Base-by-base conservation (phyloP, 1,140 invertebrate genomes). In the Tachypleus tridentatus region DNA sequence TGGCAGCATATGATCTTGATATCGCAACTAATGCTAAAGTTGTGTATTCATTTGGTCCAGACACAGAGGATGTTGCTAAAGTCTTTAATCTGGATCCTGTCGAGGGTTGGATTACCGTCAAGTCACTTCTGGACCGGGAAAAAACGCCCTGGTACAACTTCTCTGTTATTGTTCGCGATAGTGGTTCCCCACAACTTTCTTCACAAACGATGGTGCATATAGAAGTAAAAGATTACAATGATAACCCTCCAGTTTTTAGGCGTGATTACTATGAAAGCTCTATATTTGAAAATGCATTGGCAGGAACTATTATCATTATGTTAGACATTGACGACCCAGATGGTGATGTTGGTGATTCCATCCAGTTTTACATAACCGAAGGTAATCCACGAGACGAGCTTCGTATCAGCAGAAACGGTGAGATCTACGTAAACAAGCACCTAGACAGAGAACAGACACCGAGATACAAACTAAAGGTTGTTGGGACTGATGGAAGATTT, bases 81-180 rank as follows among this genome's bases (percentile, higher is more conserved):
- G 80, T 87, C 11, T 95, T 96, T 77, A 83, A 87, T 3, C 83
- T 96, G 52, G 89, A 96, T 76, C 78, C 86, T 3, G 85, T 86
- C 74, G 87, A 87, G 0, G 94, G 94, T 3, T 91, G 89, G 85
- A 86, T 98, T 64, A 86, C 83, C 6, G 86, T 86, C 3, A 77
- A 87, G 51, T 83, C 84, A 3, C 76, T 81, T 51, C 76, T 97
- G 61, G 91, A 94, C 80, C 91, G 91, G 0, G 91, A 95, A 72
- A 91, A 94, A 75, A 91, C 91, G 5, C 93, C 94, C 77, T 94
- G 93, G 75, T 92, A 95, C 5, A 94, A 91, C 0, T 91, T 95
- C 1, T 94, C 92, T 0, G 89, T 95, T 0, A 94, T 95, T 79
- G 93, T 92, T 4, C 93, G 91, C 0, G 93, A 96, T 83, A 89